These are phyloP conservation scores for Tipula confusa DNA, from an alignment of 2,888 invertebrate genomes.

Conservation along the genomic window DNA sequence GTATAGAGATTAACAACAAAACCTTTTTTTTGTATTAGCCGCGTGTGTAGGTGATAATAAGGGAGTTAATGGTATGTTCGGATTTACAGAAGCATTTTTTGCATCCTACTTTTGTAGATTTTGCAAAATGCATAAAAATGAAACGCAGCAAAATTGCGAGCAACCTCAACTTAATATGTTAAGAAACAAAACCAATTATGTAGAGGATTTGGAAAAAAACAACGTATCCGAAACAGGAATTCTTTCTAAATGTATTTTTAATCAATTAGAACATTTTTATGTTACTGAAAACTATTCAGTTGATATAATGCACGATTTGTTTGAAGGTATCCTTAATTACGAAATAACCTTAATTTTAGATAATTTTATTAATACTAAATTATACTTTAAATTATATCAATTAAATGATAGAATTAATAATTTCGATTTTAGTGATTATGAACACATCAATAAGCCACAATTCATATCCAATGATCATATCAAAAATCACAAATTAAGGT, in stretches of 20 bases:
- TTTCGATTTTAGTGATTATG: conserved; percentile 27
- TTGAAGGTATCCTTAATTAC: too few relatives aligned
- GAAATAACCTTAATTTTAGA: too few relatives aligned
- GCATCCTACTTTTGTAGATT: conserved; percentile 35
- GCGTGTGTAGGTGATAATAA: too few relatives aligned
- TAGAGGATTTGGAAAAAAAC: conserved; percentile 27
- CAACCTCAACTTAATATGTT: too few relatives aligned
- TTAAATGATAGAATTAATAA: conserved; percentile 32
- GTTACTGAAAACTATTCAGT: conserved; percentile 32
- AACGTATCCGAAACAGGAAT: conserved; percentile 34
- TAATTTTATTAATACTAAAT: too few relatives aligned
- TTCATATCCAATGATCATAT: too few relatives aligned
- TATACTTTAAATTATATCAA: conserved; percentile 1
- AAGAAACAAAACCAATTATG: conserved; percentile 34
- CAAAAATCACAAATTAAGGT: too few relatives aligned
- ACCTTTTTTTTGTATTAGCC: conserved; percentile 36
- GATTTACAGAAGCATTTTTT: conserved; percentile 36
- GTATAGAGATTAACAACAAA: conserved; percentile 28
- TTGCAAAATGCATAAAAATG: too few relatives aligned
- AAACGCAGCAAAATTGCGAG: too few relatives aligned
- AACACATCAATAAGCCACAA: conserved; percentile 31
- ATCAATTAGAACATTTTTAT: conserved; percentile 34
- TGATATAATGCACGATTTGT: conserved; percentile 29
- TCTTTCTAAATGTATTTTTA: conserved; percentile 35
- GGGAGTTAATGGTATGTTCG: conserved; percentile 37